Base-by-base conservation (phyloP, 2,113 vertebrate species). In the Plotosus lineatus region DNA sequence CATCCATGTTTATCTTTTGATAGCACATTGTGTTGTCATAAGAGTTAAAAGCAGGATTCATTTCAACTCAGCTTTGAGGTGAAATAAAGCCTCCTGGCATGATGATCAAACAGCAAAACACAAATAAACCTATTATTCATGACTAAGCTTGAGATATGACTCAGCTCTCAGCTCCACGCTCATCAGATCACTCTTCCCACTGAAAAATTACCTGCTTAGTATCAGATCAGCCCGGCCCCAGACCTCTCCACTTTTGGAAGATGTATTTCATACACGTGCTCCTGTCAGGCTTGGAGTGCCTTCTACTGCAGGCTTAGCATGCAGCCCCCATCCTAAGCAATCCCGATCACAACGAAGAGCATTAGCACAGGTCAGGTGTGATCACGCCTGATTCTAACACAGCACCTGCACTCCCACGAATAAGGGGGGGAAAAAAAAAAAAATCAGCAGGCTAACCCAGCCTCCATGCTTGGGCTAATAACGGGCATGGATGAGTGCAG, bases 311-410 rank as follows among this genome's bases (percentile, higher is more conserved):
- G 61, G 31, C 61, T 83, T 81, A 83, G 74, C 72, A 66, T 80
- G 81, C 81, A 11, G 40, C 48, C 74, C 74, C 2, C 53, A 83
- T 83, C 81, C 80, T 73, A 77, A 80, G 78, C 80, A 85, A 75
- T 85, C 80, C 82, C 78, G 46, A 56, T 82, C 80, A 82, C 60
- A 85, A 82, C 79, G 73, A 82, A 85, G 77, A 79, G 80, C 80
- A 85, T 77, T 83, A 81, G 73, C 74, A 77, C 26, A 15, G 60
- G 84, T 80, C 81, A 75, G 84, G 75, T 81, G 66, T 73, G 72
- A 85, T 85, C 75, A 48, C 8, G 36, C 33, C 44, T 82, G 80
- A 82, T 79, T 77, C 77, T 80, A 72, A 72, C 44, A 74, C 33
- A 28, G 28, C 74, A 73, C 80, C 80, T 82, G 71, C 55, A 53